Evolutionary conservation across 2,113 vertebrate genomes (phyloP).

Genomic region (Aptenodytes forsteri): DNA sequence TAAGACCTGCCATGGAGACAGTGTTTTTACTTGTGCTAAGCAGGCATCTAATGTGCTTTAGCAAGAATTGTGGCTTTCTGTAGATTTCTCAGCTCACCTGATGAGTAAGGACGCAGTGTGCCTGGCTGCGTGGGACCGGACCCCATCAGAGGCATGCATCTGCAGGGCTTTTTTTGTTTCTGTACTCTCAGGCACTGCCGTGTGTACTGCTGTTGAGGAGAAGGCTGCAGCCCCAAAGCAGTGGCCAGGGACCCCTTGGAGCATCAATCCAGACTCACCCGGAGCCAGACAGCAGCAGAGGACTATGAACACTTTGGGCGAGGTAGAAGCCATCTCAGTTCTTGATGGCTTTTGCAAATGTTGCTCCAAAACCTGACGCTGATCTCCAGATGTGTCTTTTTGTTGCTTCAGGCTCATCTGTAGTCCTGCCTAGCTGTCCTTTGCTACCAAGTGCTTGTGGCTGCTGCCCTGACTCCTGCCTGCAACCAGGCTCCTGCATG

Average conservation of each 20-base stretch:
- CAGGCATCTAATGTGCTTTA: neutral
- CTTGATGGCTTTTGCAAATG: neutral
- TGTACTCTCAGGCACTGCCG: neutral
- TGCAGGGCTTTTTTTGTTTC: neutral
- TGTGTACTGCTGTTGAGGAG: rapidly evolving
- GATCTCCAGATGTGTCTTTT: neutral
- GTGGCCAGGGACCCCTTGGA: neutral
- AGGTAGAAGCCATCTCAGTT: neutral
- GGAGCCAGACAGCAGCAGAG: neutral
- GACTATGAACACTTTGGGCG: rapidly evolving
- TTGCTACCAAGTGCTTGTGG: rapidly evolving
- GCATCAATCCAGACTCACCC: neutral
- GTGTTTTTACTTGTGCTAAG: neutral
- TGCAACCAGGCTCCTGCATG: neutral
- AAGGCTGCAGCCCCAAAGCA: neutral
- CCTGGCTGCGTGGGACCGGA: rapidly evolving
- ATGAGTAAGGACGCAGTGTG: rapidly evolving
- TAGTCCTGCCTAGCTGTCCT: neutral
- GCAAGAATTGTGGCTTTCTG: neutral
- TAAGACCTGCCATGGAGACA: rapidly evolving
- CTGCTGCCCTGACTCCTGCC: neutral
- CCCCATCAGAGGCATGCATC: neutral
- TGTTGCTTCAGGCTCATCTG: neutral
- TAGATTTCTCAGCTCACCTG: neutral
- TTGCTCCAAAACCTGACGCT: neutral